Evolutionary conservation across 1,140 invertebrate species (phyloP), one percentile per base, ranked within the genome.

Genomic region (Pomacea maculata): DNA sequence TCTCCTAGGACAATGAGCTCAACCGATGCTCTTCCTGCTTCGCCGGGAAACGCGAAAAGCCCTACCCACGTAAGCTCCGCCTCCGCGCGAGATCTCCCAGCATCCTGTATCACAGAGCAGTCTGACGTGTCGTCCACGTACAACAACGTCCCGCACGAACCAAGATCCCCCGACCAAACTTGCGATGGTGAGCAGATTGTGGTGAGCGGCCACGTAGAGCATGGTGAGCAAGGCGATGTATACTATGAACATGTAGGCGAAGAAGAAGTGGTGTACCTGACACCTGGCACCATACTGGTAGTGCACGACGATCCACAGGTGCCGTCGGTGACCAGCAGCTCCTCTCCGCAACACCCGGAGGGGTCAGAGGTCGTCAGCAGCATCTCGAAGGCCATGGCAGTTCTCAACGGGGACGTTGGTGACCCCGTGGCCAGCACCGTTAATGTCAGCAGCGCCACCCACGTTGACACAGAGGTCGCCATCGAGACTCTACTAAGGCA

Each of bases 91-190:
- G 12, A 12, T 34, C 77, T 57, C 17, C 45, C 29, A 52, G 45
- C 77, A 4, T 67, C 77, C 15, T 78, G 77, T 65, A 64, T 78
- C n/a, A 65, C 70, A 25, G 77, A 78, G 11, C 45, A 19, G 9
- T 1, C 34, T 8, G 57, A 61, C 57, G 57, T 61, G 57, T 61
- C 57, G 11, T 61, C 57, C 15, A 17, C 15, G 1, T 11, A 61
- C 57, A 17, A 8, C 11, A 11, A 61, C 11, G 9, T 61, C 57
- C 57, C 57, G 57, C 11, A 61, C 15, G 57, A 45, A 45, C 57
- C 15, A 17, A 17, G 57, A 17, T 14, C 11, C 57, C 57, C 57
- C 15, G 57, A 11, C 11, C 57, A 61, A 61, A 9, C 57, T 1
- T 14, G 1, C 34, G 11, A 11, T 61, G 57, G 15, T 2, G 57